phyloP scores from a whole-genome alignment of 2,113 vertebrate genomes.

The Illadopsis cleaveri region DNA sequence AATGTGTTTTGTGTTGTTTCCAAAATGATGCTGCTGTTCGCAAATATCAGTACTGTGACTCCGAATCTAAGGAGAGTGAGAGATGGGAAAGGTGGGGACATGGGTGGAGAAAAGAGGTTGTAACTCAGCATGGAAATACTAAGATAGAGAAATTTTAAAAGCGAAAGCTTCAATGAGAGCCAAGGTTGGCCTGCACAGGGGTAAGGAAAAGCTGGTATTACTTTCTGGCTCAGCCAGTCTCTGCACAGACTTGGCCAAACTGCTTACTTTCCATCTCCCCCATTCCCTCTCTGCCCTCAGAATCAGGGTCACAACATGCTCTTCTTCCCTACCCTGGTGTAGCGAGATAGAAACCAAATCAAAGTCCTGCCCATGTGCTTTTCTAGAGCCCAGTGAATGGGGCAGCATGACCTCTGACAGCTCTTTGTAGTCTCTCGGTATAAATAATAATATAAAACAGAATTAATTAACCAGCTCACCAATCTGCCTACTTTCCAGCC shows the following conservation, averaged over 20 bases:
- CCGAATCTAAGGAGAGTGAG: not conserved
- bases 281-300: not conserved
- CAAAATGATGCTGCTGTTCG: not conserved
- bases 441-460: not conserved
- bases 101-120: not conserved
- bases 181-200: not conserved
- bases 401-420: not conserved
- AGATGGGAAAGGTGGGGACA: rapidly evolving
- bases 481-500: not conserved
- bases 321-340: not conserved
- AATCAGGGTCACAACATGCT: not conserved
- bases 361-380: not conserved
- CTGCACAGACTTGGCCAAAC: not conserved
- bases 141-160: not conserved
- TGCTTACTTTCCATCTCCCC: not conserved
- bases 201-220: not conserved
- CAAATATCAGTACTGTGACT: not conserved
- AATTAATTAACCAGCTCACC: slow-evolving; percentile 18
- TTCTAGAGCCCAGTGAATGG: not conserved
- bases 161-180: not conserved
- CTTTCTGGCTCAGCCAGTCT: not conserved
- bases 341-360: not conserved
- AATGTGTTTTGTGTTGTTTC: not conserved
- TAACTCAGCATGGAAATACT: not conserved
- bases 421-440: not conserved